phyloP scores from a whole-genome alignment of 2,888 invertebrate genomes.

The Lucinisca nassula region DNA sequence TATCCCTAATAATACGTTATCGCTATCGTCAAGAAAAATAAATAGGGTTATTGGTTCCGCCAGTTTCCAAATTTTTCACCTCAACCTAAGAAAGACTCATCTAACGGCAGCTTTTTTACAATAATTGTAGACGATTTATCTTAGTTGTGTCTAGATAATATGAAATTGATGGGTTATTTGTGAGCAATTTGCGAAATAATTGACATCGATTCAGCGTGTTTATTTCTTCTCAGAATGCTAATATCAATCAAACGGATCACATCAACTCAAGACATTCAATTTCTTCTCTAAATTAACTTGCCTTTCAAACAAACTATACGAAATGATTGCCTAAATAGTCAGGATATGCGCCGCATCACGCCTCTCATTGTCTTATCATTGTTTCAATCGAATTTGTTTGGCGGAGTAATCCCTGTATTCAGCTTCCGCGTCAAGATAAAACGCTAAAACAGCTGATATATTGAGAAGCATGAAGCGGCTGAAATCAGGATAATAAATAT shows the following conservation, averaged over 20 bases:
- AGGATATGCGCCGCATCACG: slow-evolving; percentile 59
- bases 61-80: slow-evolving; percentile 13
- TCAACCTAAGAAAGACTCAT: slow-evolving; percentile 56
- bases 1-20: slow-evolving; percentile 68
- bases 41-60: slow-evolving; percentile 41
- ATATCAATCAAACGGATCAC: slow-evolving; percentile 70
- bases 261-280: slow-evolving; percentile 70
- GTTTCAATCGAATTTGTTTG: slow-evolving; percentile 42
- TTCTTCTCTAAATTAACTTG: slow-evolving; percentile 71
- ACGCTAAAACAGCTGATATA: slow-evolving; percentile 48
- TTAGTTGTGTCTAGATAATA: slow-evolving; percentile 71
- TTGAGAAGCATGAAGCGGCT: slow-evolving; percentile 37
- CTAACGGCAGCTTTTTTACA: slow-evolving; percentile 64
- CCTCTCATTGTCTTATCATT: slow-evolving; percentile 63
- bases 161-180: slow-evolving; percentile 73
- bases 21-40: slow-evolving; percentile 61
- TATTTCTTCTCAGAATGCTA: slow-evolving; percentile 72
- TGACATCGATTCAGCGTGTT: slow-evolving; percentile 72
- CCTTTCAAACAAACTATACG: slow-evolving; percentile 62
- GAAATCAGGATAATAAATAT: neutral
- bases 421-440: slow-evolving; percentile 49
- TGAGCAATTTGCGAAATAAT: slow-evolving; percentile 74
- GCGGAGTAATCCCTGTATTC: slow-evolving; percentile 49
- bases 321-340: slow-evolving; percentile 69
- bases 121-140: slow-evolving; percentile 70